Evolutionary conservation across 2,888 invertebrate species (phyloP).

Genomic region (Pachycephus smyrnensis): DNA sequence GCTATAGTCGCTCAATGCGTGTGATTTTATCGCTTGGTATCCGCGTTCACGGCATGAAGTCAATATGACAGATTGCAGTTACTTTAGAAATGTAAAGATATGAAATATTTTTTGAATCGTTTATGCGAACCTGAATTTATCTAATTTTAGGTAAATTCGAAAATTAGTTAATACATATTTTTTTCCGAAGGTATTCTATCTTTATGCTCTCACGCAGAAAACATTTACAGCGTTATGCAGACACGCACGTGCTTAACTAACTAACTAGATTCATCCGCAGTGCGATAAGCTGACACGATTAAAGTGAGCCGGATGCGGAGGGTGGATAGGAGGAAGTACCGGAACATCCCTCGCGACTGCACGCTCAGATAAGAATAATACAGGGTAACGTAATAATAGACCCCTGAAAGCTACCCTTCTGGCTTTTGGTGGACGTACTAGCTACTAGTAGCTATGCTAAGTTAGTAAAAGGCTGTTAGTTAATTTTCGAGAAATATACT

Average conservation of each 20-base stretch:
- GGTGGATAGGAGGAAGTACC: not conserved
- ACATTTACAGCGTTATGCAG: not conserved
- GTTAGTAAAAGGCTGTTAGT: not conserved
- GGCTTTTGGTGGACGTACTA: slow-evolving; percentile 35
- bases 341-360: slow-evolving; percentile 33
- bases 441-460: not conserved
- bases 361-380: slow-evolving; percentile 54
- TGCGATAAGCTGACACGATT: not conserved
- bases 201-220: not conserved
- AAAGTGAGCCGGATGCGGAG: slow-evolving; percentile 1
- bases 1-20: too few species aligned
- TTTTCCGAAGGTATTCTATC: not conserved
- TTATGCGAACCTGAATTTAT: too few species aligned
- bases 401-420: slow-evolving; percentile 41
- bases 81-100: too few species aligned
- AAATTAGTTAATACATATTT: not conserved
- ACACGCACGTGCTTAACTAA: not conserved
- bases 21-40: too few species aligned
- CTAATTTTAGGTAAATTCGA: not conserved
- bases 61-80: too few species aligned
- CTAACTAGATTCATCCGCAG: not conserved
- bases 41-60: too few species aligned
- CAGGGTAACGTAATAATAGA: slow-evolving; percentile 52
- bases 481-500: not conserved
- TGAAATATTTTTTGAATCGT: too few species aligned